Percentiles rank a stretch among this genome's conserved stretches.
Conservation (phyloP, 2,888 invertebrate genomes). For the Meiosimyza platycephala region DNA sequence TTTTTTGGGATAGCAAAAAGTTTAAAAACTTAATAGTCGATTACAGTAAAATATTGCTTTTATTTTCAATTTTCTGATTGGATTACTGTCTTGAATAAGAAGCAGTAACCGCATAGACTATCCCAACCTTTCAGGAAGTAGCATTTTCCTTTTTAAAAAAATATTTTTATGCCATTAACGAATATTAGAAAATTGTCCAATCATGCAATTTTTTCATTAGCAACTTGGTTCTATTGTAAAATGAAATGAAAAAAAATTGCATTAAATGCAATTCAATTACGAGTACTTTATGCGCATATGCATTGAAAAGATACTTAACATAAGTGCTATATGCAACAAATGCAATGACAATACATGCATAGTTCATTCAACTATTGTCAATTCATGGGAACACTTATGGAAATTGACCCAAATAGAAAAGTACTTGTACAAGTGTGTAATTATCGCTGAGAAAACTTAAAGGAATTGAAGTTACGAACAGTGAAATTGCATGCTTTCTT, state of each 20-base stretch:
- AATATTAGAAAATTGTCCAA: conserved; percentile 16
- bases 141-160: not conserved
- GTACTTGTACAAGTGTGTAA: not conserved
- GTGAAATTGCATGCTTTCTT: not conserved
- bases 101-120: no score
- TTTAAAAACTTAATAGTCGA: no score
- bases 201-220: conserved; percentile 26
- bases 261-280: conserved; percentile 15
- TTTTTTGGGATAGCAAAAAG: no score
- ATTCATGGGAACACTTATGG: not conserved
- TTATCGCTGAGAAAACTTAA: not conserved
- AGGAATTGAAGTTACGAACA: not conserved
- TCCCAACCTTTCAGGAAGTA: no score
- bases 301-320: not conserved
- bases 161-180: not conserved
- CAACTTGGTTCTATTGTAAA: not conserved
- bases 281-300: not conserved
- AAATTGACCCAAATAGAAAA: conserved; percentile 23
- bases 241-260: not conserved
- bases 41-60: no score
- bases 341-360: not conserved
- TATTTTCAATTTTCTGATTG: no score
- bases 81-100: no score
- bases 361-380: conserved; percentile 12
- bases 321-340: not conserved